These are phyloP conservation scores for Ochropleura leucogaster DNA, from an alignment of 2,888 invertebrate genomes.

Conservation along the genomic window DNA sequence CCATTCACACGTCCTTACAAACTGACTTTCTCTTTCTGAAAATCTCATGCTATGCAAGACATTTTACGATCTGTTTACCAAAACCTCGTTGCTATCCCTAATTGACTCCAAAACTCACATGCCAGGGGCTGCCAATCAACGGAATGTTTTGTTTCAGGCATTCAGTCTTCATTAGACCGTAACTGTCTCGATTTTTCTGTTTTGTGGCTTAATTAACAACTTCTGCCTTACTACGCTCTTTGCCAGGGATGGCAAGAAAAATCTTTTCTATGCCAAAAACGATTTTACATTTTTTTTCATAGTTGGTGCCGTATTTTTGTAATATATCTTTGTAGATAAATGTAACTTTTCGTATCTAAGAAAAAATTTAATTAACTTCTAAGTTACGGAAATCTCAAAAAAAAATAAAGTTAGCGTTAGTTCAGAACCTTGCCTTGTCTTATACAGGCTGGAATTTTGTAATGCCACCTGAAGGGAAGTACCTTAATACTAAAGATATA, in stretches of 20 bases:
- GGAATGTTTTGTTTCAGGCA: constrained; percentile 43
- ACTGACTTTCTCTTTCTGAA: background rate
- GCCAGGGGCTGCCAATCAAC: constrained; percentile 42
- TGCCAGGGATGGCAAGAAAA: constrained; percentile 5
- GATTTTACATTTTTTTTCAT: background rate
- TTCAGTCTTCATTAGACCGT: constrained; percentile 55
- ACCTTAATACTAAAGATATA: too few species aligned
- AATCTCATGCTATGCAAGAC: background rate
- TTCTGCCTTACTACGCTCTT: constrained; percentile 24
- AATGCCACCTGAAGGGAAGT: too few species aligned
- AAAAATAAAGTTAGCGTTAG: too few species aligned
- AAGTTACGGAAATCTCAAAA: background rate
- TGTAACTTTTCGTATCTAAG: background rate
- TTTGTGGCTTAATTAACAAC: constrained; percentile 55
- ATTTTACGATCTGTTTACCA: background rate
- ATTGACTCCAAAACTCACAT: constrained; percentile 28
- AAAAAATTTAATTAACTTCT: background rate
- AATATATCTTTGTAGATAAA: background rate
- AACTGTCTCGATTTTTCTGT: constrained; percentile 49
- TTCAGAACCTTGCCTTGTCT: too few species aligned
- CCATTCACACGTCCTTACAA: too few species aligned
- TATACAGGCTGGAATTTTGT: too few species aligned
- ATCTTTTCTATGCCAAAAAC: constrained; percentile 20
- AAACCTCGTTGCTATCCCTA: constrained; percentile 26
- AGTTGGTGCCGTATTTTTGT: background rate